A percentile compares a stretch with the other conserved stretches of the same genome.
phyloP scores from a whole-genome alignment of 2,113 vertebrate genomes.

The Chloropsis hardwickii region DNA sequence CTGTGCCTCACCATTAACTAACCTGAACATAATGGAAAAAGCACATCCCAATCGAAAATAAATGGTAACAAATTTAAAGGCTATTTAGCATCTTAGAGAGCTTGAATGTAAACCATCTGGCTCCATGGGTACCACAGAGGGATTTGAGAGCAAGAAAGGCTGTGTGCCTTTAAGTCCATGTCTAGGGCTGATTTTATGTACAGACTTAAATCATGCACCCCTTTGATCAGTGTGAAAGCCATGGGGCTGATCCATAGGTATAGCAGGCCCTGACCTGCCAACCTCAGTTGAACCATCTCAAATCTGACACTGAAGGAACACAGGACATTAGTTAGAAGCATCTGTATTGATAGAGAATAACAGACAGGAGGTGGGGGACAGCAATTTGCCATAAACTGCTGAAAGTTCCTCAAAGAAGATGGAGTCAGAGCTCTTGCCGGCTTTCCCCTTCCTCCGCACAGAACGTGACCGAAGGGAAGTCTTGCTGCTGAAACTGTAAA shows the following conservation, averaged over 20 bases:
- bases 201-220: not conserved
- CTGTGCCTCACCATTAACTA: not conserved
- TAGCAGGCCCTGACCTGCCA: not conserved
- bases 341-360: not conserved
- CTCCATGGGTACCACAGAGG: not conserved
- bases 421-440: fast-evolving
- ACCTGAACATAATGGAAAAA: not conserved
- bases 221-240: not conserved
- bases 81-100: not conserved
- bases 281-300: not conserved
- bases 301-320: not conserved
- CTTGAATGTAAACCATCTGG: not conserved
- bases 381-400: not conserved
- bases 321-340: not conserved
- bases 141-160: not conserved
- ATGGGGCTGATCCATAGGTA: not conserved
- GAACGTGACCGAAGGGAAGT: not conserved
- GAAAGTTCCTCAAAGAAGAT: not conserved
- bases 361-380: not conserved
- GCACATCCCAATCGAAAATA: not conserved
- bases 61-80: not conserved
- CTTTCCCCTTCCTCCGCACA: not conserved
- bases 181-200: not conserved
- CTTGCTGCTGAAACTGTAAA: not conserved
- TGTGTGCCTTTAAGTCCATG: fast-evolving